Evolutionary conservation across 2,888 invertebrate species (phyloP), one percentile per base, ranked within the genome.

Genomic region (Ischnus inquisitorius): DNA sequence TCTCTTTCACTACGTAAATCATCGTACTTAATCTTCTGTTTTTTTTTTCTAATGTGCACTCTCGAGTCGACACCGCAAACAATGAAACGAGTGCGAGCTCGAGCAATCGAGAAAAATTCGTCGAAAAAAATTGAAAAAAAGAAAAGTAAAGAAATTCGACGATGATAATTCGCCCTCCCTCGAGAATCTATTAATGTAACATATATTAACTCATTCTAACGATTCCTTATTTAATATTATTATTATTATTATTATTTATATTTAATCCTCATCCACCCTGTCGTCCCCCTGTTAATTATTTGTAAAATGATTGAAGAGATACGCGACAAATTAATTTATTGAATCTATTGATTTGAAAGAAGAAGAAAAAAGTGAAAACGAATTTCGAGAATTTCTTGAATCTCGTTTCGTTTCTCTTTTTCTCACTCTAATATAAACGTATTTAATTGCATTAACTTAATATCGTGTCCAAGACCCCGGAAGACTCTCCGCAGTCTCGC

Each of bases 231-330:
- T 84, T 81, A 84, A 69, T 75, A 78, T 79, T 71, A 72, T 79
- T 57, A 67, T 79, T 79, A 83, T 79, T 75, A 54, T 65, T 69
- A 69, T 68, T 46, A 75, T 57, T 62, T 72, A 51, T 74, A 65
- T 34, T 79, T 72, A 14, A 80, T 83, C 83, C 83, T 74, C 39
- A 77, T 67, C 76, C 77, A 72, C 76, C 83, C 83, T 80, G 60
- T 74, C 72, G 64, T 71, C 19, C 80, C 82, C 84, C 79, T 87
- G 87, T 87, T 87, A 86, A 87, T 87, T 87, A 87, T 85, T 83
- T 87, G 69, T 87, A 87, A 85, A 83, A 62, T n/a, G 51, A 65
- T 83, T 77, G 46, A 65, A 69, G 79, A 84, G 46, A 84, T 65
- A 64, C 77, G 83, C 78, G 84, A 86, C 48, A 85, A 81, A 84